Conservation (phyloP, 2,888 invertebrate genomes). For the Cenopis cana region DNA sequence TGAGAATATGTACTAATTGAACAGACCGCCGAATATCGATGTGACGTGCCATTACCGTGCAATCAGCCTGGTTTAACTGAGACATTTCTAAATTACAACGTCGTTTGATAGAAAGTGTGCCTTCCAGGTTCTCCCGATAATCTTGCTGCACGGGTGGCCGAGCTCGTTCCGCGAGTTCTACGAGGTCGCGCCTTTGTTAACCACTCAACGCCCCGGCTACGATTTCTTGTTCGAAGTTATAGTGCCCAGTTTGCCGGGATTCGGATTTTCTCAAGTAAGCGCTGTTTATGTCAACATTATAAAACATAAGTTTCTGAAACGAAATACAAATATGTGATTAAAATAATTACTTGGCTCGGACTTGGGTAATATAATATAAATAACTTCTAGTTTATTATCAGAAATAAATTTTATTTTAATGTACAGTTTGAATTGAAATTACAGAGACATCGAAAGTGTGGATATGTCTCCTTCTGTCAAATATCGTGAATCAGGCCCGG, state of each 20-base stretch:
- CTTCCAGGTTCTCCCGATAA: conserved; percentile 85
- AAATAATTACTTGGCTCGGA: too few relatives aligned
- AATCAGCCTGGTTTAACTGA: neutral
- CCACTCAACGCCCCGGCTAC: conserved; percentile 74
- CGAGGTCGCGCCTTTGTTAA: conserved; percentile 88
- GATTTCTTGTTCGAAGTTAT: conserved; percentile 88
- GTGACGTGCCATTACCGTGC: neutral
- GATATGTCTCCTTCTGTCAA: too few relatives aligned
- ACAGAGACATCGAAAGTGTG: too few relatives aligned
- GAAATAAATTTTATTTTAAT: too few relatives aligned
- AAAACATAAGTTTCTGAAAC: neutral
- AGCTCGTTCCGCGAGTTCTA: conserved; percentile 91
- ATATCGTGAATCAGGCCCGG: too few relatives aligned
- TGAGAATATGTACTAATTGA: neutral
- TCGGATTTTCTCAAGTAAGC: conserved; percentile 74
- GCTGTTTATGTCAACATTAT: neutral
- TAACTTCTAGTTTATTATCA: too few relatives aligned
- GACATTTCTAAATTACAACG: neutral
- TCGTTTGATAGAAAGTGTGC: conserved; percentile 33
- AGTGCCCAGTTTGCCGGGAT: conserved; percentile 84
- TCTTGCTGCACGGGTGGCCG: conserved; percentile 93
- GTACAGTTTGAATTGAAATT: too few relatives aligned
- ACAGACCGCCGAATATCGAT: neutral
- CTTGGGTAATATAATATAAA: too few relatives aligned
- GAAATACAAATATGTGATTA: too few relatives aligned